Evolutionary conservation across 2,113 vertebrate genomes (phyloP), one percentile per base, ranked within the genome.

Genomic region (Nannobrachium achirus): DNA sequence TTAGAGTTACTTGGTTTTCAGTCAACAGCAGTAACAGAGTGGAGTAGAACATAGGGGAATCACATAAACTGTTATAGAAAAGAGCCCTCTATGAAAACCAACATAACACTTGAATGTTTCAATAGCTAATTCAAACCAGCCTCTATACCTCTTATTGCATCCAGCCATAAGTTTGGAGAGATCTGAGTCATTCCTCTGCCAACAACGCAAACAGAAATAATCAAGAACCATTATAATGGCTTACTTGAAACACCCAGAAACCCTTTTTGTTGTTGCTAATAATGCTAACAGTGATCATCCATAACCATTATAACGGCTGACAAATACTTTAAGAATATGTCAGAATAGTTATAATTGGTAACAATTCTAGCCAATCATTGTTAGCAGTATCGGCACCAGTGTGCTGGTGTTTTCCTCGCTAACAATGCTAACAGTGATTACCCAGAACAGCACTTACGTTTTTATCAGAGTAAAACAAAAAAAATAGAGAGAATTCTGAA

Each of bases 1-100:
- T n/a, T 62, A 39, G 63, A 71, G 53, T 63, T 39, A 55, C 8
- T 56, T 71, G 49, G 42, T 64, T 58, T 55, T 75, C 55, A 67
- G 71, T 61, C 58, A 75, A 70, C 76, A 80, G 55, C 38, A 57
- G 55, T 33, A 39, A 42, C 65, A 39, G 25, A 18, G 39, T 58
- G 40, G 10, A 80, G 63, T 59, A 59, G 50, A 42, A 56, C 50
- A 38, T 45, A 52, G 66, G 66, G 66, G 48, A 66, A 75, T 67
- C 50, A 63, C 39, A 76, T 52, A 39, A 50, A 56, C 15, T 56
- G 41, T 70, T 59, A 64, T 73, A 77, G 41, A 82, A 82, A 78
- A 80, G 55, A 78, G 71, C 71, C 74, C 71, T 80, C 65, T 61
- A 41, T 46, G 41, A 71, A 68, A 77, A 73, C 48, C 44, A n/a